Conservation (phyloP, 2,113 vertebrate genomes). For the Poeciliopsis turrubarensis region DNA sequence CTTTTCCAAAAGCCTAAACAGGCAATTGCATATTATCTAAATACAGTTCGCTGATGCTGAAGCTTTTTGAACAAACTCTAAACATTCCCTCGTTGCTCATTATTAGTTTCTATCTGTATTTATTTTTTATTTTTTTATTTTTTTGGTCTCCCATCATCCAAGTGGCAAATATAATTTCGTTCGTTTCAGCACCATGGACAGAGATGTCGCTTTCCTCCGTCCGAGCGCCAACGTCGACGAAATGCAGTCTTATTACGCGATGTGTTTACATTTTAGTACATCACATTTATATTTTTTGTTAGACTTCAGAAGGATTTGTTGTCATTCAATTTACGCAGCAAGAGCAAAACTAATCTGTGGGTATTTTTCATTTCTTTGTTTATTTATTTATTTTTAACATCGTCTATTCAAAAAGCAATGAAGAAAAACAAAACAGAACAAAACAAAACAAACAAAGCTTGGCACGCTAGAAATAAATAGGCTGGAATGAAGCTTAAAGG, state of each 20-base stretch:
- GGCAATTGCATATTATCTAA: background rate
- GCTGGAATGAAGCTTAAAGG: slow-evolving; percentile 5
- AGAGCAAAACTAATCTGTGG: background rate
- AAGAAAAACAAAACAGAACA: too few relatives aligned
- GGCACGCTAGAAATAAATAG: slow-evolving; percentile 3
- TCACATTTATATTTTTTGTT: background rate
- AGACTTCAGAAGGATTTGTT: background rate
- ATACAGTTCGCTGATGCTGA: fast-evolving
- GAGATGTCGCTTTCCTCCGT: slow-evolving; percentile 5
- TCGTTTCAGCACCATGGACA: slow-evolving; percentile 83
- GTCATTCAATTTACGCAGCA: too few relatives aligned
- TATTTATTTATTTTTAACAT: too few relatives aligned
- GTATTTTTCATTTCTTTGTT: background rate
- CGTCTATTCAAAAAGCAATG: background rate
- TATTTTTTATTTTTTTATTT: background rate
- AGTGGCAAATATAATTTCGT: background rate
- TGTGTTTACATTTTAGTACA: too few relatives aligned
- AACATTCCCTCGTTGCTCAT: background rate
- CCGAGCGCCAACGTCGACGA: background rate
- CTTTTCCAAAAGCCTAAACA: background rate
- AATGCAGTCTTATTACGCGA: background rate
- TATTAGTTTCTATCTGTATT: too few relatives aligned
- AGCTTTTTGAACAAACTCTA: background rate
- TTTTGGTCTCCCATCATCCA: background rate
- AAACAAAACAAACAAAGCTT: too few relatives aligned